A percentile compares a stretch with the other conserved stretches of the same genome.
These are phyloP conservation scores for Rhynchomys soricoides DNA, from an alignment of 2,113 vertebrate species.

Conservation along the genomic window DNA sequence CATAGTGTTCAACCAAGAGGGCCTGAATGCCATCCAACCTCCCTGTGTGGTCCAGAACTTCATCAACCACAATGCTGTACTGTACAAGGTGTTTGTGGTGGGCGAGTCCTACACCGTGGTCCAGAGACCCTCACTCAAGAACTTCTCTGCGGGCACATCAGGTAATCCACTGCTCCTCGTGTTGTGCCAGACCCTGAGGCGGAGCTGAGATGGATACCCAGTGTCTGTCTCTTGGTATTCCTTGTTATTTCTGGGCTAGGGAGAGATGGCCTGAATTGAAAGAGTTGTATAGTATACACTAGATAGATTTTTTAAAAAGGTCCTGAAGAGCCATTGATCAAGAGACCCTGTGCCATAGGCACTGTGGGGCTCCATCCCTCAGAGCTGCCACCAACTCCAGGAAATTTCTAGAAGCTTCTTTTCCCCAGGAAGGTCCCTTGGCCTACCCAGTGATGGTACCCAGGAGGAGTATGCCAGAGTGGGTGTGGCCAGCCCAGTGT, in stretches of 20 bases:
- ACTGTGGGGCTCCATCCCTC: rapidly evolving
- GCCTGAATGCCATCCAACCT: slow-evolving; percentile 93
- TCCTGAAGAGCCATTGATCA: background rate
- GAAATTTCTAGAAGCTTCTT: background rate
- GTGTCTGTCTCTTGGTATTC: slow-evolving; percentile 1
- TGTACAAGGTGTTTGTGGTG: slow-evolving; percentile 99
- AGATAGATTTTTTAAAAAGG: background rate
- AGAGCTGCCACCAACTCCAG: background rate
- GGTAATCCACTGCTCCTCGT: slow-evolving; percentile 81
- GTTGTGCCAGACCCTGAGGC: background rate
- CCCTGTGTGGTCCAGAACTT: slow-evolving; percentile 99
- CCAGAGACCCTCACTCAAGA: slow-evolving; percentile 97
- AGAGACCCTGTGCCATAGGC: background rate
- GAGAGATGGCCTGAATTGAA: background rate
- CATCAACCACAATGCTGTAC: slow-evolving; percentile 98
- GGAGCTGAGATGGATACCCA: rapidly evolving
- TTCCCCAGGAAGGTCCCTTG: background rate
- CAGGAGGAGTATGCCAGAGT: rapidly evolving
- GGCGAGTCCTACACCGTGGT: slow-evolving; percentile 97
- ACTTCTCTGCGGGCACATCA: slow-evolving; percentile 95
- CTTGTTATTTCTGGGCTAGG: slow-evolving; percentile 49
- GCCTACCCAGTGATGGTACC: background rate
- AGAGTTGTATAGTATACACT: background rate
- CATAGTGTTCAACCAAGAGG: slow-evolving; percentile 97
- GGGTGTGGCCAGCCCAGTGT: rapidly evolving